These are phyloP conservation scores for Spisula solida DNA, from an alignment of 2,888 invertebrate genomes.

Conservation along the genomic window DNA sequence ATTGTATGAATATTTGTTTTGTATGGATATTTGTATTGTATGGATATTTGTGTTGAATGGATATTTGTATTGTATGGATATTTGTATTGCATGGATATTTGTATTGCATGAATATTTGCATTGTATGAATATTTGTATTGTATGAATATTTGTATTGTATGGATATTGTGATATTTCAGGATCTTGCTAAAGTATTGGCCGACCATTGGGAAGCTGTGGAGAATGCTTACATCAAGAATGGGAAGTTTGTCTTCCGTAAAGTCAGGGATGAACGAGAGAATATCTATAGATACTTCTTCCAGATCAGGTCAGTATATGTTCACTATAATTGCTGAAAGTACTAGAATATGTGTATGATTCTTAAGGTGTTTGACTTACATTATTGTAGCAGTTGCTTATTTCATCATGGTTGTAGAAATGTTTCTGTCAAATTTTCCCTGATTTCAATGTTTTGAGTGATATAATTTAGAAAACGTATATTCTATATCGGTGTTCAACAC, in stretches of 20 bases:
- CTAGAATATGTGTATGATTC: background rate
- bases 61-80: no score
- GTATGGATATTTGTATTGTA: no score
- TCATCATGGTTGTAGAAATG: background rate
- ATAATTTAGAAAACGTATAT: no score
- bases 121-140: no score
- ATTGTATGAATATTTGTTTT: no score
- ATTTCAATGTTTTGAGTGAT: no score
- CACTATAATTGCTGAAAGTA: background rate
- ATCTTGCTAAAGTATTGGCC: conserved; percentile 84
- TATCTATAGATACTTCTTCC: conserved; percentile 86
- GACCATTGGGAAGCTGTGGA: conserved; percentile 87
- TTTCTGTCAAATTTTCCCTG: background rate
- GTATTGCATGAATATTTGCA: no score
- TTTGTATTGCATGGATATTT: no score
- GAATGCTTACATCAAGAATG: conserved; percentile 83
- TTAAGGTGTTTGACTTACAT: background rate
- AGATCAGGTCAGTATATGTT: conserved; percentile 80
- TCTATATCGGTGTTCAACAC: no score
- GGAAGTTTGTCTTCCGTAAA: conserved; percentile 85
- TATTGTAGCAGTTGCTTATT: background rate
- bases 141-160: background rate
- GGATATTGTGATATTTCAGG: conserved; percentile 69
- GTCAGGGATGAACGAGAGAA: conserved; percentile 85
- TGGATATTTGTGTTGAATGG: no score